Percentiles rank a stretch among this genome's conserved stretches.
phyloP scores from a whole-genome alignment of 2,113 vertebrate species.

The Stegostoma tigrinum region DNA sequence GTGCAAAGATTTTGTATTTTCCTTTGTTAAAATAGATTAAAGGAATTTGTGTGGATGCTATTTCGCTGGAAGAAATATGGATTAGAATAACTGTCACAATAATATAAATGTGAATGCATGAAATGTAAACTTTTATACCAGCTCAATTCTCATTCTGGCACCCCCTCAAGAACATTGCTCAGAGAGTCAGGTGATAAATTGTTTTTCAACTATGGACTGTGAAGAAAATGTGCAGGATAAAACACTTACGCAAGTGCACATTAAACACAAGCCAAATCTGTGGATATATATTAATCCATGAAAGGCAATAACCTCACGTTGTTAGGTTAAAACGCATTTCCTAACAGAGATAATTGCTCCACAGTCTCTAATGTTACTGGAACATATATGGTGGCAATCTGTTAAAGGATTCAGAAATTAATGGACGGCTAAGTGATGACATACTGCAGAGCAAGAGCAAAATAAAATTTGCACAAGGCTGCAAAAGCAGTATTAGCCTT shows the following conservation, averaged over 20 bases:
- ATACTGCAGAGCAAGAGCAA: background rate
- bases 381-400: background rate
- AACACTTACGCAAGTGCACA: background rate
- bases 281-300: background rate
- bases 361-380: background rate
- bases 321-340: background rate
- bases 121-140: background rate
- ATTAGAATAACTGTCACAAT: background rate
- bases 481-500: background rate
- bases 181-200: background rate
- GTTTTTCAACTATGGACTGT: background rate
- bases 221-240: background rate
- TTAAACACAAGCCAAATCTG: background rate
- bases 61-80: background rate
- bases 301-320: background rate
- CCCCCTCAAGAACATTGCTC: background rate
- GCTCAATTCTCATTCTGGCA: background rate
- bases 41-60: background rate
- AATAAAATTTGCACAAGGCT: background rate
- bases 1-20: background rate
- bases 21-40: background rate
- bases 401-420: background rate
- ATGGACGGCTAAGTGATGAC: background rate
- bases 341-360: background rate
- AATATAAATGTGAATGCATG: background rate